These are phyloP conservation scores for Bergia puertoricense DNA, from an alignment of 92 coral and sea anemone species.

Conservation along the genomic window DNA sequence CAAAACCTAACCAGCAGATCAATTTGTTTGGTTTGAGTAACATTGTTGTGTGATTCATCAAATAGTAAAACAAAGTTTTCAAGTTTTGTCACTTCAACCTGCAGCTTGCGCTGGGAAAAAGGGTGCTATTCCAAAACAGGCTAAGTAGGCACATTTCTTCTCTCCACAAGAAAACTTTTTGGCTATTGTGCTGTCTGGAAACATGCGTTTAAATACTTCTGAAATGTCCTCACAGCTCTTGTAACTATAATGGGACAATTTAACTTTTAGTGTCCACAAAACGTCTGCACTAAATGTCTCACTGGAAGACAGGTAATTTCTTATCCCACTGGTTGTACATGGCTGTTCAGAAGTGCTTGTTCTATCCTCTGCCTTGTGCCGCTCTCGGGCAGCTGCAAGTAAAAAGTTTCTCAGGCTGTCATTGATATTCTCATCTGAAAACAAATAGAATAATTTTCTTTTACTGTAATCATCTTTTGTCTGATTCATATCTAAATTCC, in stretches of 20 bases:
- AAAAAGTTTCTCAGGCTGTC: constrained; percentile 5
- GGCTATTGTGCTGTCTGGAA: constrained; percentile 51
- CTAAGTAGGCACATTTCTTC: constrained; percentile 42
- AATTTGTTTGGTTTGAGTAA: constrained; percentile 46
- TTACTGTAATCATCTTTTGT: background rate
- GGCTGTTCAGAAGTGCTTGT: constrained; percentile 37
- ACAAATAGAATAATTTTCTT: constrained; percentile 3
- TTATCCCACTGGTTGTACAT: constrained; percentile 25
- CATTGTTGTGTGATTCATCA: constrained; percentile 49
- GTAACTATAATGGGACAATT: constrained; percentile 48
- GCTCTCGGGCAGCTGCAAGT: constrained; percentile 27
- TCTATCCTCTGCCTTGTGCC: background rate
- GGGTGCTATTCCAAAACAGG: constrained; percentile 64
- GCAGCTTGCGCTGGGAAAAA: constrained; percentile 43
- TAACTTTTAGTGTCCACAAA: constrained; percentile 46
- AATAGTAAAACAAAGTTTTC: constrained; percentile 43
- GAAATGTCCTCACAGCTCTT: constrained; percentile 49
- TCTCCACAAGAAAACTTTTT: constrained; percentile 43
- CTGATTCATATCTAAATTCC: too few species aligned
- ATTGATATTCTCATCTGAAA: constrained; percentile 27
- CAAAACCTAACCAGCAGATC: constrained; percentile 50
- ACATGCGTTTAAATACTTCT: constrained; percentile 44
- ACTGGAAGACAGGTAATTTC: constrained; percentile 19
- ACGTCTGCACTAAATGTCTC: constrained; percentile 49
- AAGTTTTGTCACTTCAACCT: constrained; percentile 40